Evolutionary conservation across 2,113 vertebrate genomes (phyloP), one percentile per base, ranked within the genome.

Genomic region (Neolamprologus variostigma): DNA sequence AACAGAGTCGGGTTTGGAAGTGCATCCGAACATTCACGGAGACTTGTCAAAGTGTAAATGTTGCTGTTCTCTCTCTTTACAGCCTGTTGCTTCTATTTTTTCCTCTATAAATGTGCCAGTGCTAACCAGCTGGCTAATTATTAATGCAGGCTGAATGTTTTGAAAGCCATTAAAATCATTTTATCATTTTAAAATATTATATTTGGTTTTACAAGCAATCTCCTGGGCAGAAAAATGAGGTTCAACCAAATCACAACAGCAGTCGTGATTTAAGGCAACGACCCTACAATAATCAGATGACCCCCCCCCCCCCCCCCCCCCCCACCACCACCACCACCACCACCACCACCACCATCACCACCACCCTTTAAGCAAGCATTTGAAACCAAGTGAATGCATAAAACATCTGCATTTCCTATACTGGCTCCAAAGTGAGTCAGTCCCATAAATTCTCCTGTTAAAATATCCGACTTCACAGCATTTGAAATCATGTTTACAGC

Each of bases 281-380:
- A 12, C n/a, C n/a, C 51, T 10, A 53, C 50, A n/a, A n/a, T 53
- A 53, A 51, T 53, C 50, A 53, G 28, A 31, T 2, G 28, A 19
- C 17, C 17, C 4, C 47, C n/a, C n/a, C n/a, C n/a, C n/a, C n/a
- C n/a, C n/a, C n/a, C n/a, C n/a, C n/a, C n/a, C n/a, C n/a, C n/a
- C n/a, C n/a, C n/a, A n/a, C n/a, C n/a, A n/a, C n/a, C n/a, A n/a
- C n/a, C n/a, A n/a, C n/a, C 42, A 9, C 12, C 5, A 1, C 5
- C 42, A 3, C 14, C 17, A 10, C 7, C 4, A 1, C 6, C 7
- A 1, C 4, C 45, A 5, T 6, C 6, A 2, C 0, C 45, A 4
- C 16, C 19, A 11, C 47, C 7, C 7, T 47, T 17, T 47, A 2
- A 54, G n/a, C n/a, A 54, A 53, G 51, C 51, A 21, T 21, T 54